Conservation (phyloP, 2,888 invertebrate species). For the Cephus pulcher region DNA sequence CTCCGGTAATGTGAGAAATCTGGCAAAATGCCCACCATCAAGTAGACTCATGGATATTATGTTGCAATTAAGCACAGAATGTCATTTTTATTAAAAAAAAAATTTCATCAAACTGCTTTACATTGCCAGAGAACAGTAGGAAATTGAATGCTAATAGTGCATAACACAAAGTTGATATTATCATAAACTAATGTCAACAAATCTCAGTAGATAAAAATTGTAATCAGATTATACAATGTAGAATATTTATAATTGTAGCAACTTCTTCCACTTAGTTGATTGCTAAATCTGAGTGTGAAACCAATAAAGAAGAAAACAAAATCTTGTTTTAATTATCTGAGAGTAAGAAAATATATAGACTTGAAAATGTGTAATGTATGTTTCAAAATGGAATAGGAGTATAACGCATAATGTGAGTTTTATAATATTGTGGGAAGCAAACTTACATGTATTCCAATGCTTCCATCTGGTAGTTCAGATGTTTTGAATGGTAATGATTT, state of each 20-base stretch:
- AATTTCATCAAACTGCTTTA: neutral
- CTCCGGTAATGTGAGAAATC: conserved; percentile 25
- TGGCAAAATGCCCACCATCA: conserved; percentile 39
- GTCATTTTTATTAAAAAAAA: neutral
- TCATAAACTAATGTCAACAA: neutral
- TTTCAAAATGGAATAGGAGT: neutral
- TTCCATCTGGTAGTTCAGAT: conserved; percentile 80
- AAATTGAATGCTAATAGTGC: neutral
- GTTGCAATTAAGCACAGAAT: neutral
- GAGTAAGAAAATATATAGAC: neutral
- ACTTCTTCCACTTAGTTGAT: neutral
- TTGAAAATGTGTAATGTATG: neutral
- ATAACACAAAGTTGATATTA: neutral
- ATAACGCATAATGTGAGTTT: neutral
- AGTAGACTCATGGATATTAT: neutral
- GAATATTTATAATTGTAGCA: neutral
- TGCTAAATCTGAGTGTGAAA: neutral
- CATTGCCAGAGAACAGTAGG: neutral
- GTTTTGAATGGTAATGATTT: conserved; percentile 83
- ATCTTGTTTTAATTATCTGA: neutral
- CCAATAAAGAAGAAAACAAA: neutral
- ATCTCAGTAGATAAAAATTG: neutral
- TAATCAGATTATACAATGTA: neutral
- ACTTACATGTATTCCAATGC: conserved; percentile 86
- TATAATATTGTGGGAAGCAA: neutral